Conservation (phyloP, 2,113 vertebrate species). For the Corythoichthys haematopterus region DNA sequence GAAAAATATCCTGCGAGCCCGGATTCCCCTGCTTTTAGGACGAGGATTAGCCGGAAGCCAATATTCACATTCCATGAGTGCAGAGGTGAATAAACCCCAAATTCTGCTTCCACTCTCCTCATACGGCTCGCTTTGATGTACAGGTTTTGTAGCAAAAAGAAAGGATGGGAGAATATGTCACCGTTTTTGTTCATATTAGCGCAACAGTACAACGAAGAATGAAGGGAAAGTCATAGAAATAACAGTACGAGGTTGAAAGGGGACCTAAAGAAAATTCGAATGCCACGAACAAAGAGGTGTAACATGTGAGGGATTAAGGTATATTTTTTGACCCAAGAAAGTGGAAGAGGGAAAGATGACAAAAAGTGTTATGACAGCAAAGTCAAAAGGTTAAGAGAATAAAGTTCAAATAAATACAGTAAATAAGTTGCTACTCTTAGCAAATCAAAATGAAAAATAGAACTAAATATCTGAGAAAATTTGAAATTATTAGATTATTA, state of each 20-base stretch:
- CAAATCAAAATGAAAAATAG: too few species aligned
- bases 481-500: too few species aligned
- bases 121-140: constrained; percentile 17
- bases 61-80: constrained; percentile 78
- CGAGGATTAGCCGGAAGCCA: constrained; percentile 70
- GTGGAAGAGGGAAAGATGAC: too few species aligned
- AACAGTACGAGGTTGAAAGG: background rate
- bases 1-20: constrained; percentile 70
- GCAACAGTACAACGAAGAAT: background rate
- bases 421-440: too few species aligned
- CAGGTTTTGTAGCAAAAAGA: constrained; percentile 9
- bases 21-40: constrained; percentile 60
- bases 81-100: constrained; percentile 46
- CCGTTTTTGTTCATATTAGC: background rate
- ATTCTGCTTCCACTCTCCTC: constrained; percentile 39
- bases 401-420: too few species aligned
- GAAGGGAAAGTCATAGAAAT: background rate
- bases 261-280: background rate
- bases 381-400: too few species aligned
- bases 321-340: too few species aligned
- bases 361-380: too few species aligned
- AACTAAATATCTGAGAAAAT: too few species aligned
- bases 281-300: too few species aligned
- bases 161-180: background rate
- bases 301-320: too few species aligned